Evolutionary conservation across 1,140 invertebrate species (phyloP).

Genomic region (Bombus confusus): DNA sequence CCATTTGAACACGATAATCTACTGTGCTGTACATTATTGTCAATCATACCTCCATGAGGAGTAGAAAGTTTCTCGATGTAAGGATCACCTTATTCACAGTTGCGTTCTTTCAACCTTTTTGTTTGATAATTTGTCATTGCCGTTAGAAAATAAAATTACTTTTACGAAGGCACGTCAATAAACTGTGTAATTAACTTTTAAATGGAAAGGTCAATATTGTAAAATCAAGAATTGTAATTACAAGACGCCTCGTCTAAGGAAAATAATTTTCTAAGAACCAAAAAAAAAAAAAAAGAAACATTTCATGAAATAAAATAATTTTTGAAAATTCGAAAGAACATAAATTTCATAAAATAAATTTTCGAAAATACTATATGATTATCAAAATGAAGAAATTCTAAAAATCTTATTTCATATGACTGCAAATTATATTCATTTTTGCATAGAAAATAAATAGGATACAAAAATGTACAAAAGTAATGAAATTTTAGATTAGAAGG

Average conservation of each 20-base stretch:
- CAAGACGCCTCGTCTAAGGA: background rate
- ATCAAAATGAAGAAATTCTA: too few relatives aligned
- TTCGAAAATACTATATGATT: too few relatives aligned
- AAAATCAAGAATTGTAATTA: background rate
- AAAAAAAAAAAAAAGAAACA: background rate
- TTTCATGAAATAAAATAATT: too few relatives aligned
- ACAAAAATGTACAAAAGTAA: background rate
- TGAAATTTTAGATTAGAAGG: too few relatives aligned
- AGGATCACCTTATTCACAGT: background rate
- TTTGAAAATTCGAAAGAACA: too few relatives aligned
- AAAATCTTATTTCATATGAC: too few relatives aligned
- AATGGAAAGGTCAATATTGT: background rate
- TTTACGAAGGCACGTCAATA: background rate
- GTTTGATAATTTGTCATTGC: background rate
- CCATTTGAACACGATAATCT: slow-evolving; percentile 21
- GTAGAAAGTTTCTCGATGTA: slow-evolving; percentile 14
- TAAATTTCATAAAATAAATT: too few relatives aligned
- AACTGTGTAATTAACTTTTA: background rate
- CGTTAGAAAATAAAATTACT: background rate
- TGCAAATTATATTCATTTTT: too few relatives aligned
- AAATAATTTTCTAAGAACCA: background rate
- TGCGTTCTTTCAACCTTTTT: background rate
- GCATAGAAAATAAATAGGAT: background rate
- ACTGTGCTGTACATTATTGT: slow-evolving; percentile 46
- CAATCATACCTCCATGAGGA: slow-evolving; percentile 48